Evolutionary conservation across 2,888 invertebrate species (phyloP).

Genomic region (Phrixothrix hirtus): DNA sequence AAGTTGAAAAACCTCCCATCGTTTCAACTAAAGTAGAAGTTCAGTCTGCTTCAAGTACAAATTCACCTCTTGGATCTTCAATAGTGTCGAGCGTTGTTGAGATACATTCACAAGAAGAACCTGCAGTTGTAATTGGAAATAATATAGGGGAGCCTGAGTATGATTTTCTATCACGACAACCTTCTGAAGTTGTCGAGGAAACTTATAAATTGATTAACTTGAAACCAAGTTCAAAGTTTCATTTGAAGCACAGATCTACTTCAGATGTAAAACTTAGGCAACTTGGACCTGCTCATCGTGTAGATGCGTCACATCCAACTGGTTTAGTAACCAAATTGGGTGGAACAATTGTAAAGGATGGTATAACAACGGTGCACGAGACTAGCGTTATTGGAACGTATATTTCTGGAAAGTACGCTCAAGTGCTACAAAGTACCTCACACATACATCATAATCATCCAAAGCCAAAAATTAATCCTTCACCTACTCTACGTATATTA

Average conservation of each 20-base stretch:
- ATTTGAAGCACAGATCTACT: slow-evolving; percentile 58
- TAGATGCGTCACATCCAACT: slow-evolving; percentile 71
- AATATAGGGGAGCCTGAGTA: slow-evolving; percentile 81
- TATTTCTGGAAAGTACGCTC: slow-evolving; percentile 86
- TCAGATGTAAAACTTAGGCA: slow-evolving; percentile 49
- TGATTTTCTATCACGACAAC: slow-evolving; percentile 82
- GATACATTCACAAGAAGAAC: slow-evolving; percentile 62
- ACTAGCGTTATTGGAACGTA: slow-evolving; percentile 89
- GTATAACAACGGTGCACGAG: slow-evolving; percentile 82
- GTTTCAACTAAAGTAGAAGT: slow-evolving; percentile 48
- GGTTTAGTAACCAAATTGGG: slow-evolving; percentile 83
- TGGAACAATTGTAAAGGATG: slow-evolving; percentile 81
- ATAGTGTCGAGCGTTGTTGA: slow-evolving; percentile 64
- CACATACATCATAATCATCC: slow-evolving; percentile 61
- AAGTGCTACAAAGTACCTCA: slow-evolving; percentile 82
- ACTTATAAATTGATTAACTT: slow-evolving; percentile 82
- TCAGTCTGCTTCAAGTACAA: slow-evolving; percentile 42
- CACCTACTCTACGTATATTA: slow-evolving; percentile 69
- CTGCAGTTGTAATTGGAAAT: slow-evolving; percentile 66
- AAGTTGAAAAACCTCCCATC: slow-evolving; percentile 36
- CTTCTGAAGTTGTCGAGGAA: slow-evolving; percentile 83
- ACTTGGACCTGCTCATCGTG: slow-evolving; percentile 57
- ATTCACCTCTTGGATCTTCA: slow-evolving; percentile 40
- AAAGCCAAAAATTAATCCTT: slow-evolving; percentile 67
- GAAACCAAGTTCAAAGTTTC: slow-evolving; percentile 67